phyloP scores from a whole-genome alignment of 2,113 vertebrate species.

The Nansenia antarctica region DNA sequence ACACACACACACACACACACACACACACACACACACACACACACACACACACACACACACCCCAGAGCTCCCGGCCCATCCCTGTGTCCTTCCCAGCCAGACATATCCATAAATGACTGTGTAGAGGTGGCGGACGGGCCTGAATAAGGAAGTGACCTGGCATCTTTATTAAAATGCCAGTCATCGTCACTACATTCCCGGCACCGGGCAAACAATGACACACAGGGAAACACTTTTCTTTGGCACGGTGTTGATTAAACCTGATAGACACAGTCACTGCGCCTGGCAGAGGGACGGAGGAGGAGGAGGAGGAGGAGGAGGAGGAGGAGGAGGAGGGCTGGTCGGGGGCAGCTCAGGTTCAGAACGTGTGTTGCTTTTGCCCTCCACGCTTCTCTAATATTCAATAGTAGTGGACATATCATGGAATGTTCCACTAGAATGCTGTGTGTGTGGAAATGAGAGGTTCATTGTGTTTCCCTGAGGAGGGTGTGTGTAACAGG shows the following conservation, averaged over 20 bases:
- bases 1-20: too few relatives aligned
- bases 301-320: too few relatives aligned
- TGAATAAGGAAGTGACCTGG: constrained; percentile 18
- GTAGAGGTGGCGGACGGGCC: neutral
- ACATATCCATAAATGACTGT: neutral
- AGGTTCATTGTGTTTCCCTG: neutral
- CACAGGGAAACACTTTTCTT: neutral
- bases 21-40: too few relatives aligned
- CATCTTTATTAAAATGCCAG: constrained; percentile 32
- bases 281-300: too few relatives aligned
- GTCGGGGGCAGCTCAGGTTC: neutral
- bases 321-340: too few relatives aligned
- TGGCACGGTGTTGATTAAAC: neutral
- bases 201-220: neutral
- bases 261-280: too few relatives aligned
- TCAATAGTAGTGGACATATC: neutral
- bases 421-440: neutral
- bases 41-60: too few relatives aligned
- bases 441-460: neutral
- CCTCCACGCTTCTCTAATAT: neutral
- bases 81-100: neutral
- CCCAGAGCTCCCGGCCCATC: neutral
- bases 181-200: neutral
- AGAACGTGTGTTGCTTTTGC: neutral
- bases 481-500: neutral